Evolutionary conservation across 2,113 vertebrate species (phyloP), one percentile per base, ranked within the genome.

Genomic region (Himantopus leucocephalus): DNA sequence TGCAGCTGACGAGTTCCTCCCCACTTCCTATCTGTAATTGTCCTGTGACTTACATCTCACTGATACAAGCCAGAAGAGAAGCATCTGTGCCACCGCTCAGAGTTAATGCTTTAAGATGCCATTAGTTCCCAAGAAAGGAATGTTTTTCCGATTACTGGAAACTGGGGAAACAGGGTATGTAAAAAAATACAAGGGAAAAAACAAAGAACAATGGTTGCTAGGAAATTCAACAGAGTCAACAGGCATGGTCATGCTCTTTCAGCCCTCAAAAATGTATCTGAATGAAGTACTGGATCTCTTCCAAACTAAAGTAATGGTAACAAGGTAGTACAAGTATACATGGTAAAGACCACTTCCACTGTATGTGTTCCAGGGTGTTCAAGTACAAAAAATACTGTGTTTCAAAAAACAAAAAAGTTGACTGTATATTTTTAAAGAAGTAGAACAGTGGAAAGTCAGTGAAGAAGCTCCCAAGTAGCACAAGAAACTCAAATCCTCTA

Each of bases 121-220:
- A 56, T 18, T 41, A n/a, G 34, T 43, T 94, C 23, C 43, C 66
- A 68, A 72, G 16, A 63, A 50, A 63, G 16, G 39, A 85, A 92
- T 66, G 32, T 39, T 85, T 85, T 92, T 62, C 66, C 67, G 16
- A 71, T 95, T 74, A 92, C 55, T 85, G 87, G 84, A 96, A 95
- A 63, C 66, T 85, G 41, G 29, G 32, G n/a, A 70, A 94, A 82
- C 53, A 43, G 20, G 19, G 39, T 45, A 58, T 56, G 17, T 58
- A 60, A 75, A 89, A 88, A 79, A 90, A 43, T 21, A 62, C 8
- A 85, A 72, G 10, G 21, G 15, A 29, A 66, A 93, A 94, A 94
- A 34, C 78, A 94, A 82, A 39, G 84, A 96, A 90, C 81, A 95
- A 94, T 90, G 70, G 77, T 95, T 97, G 91, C 91, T 92, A 95